phyloP scores from a whole-genome alignment of 2,113 vertebrate genomes.

The Eolophus roseicapilla region DNA sequence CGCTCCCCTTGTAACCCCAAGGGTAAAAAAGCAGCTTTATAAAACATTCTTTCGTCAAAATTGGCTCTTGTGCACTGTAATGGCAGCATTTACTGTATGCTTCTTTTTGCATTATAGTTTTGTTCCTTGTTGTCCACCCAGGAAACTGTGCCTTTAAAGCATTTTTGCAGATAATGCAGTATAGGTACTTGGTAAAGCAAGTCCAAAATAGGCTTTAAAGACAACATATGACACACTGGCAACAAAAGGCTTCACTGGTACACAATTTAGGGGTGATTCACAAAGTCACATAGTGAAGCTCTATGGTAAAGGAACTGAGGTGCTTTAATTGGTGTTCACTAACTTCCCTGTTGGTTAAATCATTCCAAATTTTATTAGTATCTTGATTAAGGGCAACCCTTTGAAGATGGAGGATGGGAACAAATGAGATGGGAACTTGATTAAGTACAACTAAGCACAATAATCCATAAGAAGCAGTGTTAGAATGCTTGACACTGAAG shows the following conservation, averaged over 20 bases:
- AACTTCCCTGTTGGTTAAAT: conserved; percentile 7
- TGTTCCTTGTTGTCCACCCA: background rate
- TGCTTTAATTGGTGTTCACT: conserved; percentile 21
- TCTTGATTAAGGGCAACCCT: background rate
- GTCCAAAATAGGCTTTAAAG: background rate
- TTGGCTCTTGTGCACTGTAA: background rate
- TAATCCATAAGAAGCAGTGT: background rate
- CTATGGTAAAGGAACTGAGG: background rate
- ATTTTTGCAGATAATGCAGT: background rate
- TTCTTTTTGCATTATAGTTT: background rate
- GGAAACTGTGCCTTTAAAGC: background rate
- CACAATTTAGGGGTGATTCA: background rate
- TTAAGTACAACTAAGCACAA: background rate
- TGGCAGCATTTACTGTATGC: background rate
- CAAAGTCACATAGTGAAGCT: background rate
- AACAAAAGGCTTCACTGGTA: background rate
- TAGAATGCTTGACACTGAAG: background rate
- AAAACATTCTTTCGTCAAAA: background rate
- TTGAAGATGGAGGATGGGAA: background rate
- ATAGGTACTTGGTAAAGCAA: background rate
- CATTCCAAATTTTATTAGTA: conserved; percentile 11
- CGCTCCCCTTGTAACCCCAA: background rate
- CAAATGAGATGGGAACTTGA: background rate
- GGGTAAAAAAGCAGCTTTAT: background rate
- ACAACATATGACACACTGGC: background rate